Conservation (phyloP, 2,113 vertebrate species). For the Apodemus speciosus region DNA sequence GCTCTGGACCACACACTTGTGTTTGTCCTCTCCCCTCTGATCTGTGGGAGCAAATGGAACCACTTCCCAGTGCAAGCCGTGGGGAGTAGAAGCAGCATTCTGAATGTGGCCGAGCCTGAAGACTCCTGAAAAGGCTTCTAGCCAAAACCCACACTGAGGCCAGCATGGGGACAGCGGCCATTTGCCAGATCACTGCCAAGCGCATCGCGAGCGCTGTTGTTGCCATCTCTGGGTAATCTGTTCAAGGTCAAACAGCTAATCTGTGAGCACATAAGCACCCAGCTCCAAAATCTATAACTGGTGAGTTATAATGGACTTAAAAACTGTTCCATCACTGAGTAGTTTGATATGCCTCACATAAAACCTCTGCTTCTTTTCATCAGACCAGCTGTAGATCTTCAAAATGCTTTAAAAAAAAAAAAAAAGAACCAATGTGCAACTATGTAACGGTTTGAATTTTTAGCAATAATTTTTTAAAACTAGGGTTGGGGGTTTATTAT, state of each 20-base stretch:
- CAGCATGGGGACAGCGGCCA: neutral
- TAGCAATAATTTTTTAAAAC: neutral
- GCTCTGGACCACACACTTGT: rapidly evolving
- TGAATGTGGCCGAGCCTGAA: neutral
- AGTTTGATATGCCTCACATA: neutral
- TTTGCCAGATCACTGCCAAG: neutral
- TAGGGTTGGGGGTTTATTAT: neutral
- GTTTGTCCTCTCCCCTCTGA: neutral
- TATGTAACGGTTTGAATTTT: neutral
- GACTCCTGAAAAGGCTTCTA: neutral
- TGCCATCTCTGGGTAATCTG: too few species aligned
- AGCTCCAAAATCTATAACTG: neutral
- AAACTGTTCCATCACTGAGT: neutral
- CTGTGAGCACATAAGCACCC: neutral
- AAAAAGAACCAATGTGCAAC: neutral
- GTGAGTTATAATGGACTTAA: neutral
- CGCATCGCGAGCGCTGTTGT: neutral
- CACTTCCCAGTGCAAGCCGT: rapidly evolving
- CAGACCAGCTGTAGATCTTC: neutral
- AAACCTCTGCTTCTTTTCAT: neutral
- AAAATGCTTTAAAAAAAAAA: neutral
- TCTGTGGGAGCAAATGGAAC: too few species aligned
- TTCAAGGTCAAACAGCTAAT: neutral
- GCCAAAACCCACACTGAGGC: neutral
- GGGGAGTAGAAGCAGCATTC: rapidly evolving